Conservation (phyloP, 92 coral and sea anemone genomes). For the Muricea muricata region DNA sequence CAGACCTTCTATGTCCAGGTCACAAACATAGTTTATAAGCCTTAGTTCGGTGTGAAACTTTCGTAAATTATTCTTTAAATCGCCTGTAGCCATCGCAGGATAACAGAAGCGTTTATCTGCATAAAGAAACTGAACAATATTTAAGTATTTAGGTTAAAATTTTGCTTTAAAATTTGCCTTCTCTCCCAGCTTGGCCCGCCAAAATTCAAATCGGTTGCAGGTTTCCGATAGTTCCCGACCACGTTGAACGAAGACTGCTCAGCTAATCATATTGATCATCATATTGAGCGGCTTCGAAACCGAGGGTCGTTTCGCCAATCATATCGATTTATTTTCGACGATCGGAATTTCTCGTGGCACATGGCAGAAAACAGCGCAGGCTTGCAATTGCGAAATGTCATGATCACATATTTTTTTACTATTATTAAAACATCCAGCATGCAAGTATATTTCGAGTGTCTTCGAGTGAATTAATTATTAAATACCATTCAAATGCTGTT, state of each 20-base stretch:
- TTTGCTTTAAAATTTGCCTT: not conserved
- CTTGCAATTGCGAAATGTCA: too few relatives aligned
- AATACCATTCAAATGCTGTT: not conserved
- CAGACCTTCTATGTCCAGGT: conserved; percentile 75
- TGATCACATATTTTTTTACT: too few relatives aligned
- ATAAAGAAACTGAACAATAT: not conserved
- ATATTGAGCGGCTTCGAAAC: not conserved
- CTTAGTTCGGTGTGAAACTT: conserved; percentile 92
- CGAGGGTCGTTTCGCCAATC: not conserved
- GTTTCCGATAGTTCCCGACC: too few relatives aligned
- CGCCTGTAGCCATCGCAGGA: conserved; percentile 89
- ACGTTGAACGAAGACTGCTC: not conserved
- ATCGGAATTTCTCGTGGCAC: not conserved
- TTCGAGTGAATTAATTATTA: not conserved
- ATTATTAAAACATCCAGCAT: too few relatives aligned
- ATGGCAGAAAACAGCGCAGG: too few relatives aligned
- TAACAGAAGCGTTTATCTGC: too few relatives aligned
- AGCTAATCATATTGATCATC: not conserved
- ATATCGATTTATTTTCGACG: not conserved
- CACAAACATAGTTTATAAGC: conserved; percentile 62
- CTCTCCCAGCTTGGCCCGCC: not conserved
- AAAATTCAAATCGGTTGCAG: not conserved
- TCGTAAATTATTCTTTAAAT: conserved; percentile 90
- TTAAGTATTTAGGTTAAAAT: not conserved
- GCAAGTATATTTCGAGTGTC: too few relatives aligned